Conservation (phyloP, 2,888 invertebrate genomes). For the Exocentrus adspersus region DNA sequence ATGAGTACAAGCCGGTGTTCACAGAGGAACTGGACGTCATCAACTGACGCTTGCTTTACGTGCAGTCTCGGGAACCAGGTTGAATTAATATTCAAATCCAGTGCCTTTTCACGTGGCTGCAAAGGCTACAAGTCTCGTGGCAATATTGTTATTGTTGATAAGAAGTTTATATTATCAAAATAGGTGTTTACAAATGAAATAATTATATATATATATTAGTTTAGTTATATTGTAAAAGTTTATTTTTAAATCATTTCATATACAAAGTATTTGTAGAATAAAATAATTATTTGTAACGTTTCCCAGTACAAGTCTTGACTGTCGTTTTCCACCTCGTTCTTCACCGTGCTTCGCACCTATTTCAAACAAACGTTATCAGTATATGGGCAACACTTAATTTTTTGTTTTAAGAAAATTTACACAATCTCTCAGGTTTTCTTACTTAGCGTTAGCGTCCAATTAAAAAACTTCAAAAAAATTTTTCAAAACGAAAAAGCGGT, state of each 20-base stretch:
- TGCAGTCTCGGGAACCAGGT: no score
- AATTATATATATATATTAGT: no score
- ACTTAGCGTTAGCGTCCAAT: no score
- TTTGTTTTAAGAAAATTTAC: no score
- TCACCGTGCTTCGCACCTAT: not conserved
- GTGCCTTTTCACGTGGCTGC: no score
- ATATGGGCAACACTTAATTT: not conserved
- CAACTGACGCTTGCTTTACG: not conserved
- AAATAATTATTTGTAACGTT: not conserved
- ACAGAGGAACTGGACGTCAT: not conserved
- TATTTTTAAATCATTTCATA: not conserved
- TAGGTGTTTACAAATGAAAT: no score
- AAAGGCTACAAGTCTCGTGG: not conserved
- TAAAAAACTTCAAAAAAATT: no score
- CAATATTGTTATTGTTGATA: not conserved
- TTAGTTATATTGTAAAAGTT: not conserved
- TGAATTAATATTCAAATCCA: no score
- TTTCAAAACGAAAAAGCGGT: no score
- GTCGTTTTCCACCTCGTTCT: not conserved
- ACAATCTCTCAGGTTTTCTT: no score
- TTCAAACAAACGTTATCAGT: not conserved
- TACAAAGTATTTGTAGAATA: not conserved
- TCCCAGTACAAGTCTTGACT: no score
- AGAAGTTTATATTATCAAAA: not conserved
- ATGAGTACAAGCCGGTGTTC: not conserved